Evolutionary conservation across 2,797 vertebrate genomes (phyloP), one percentile per base, ranked within the genome.

Genomic region (Micrastur ruficollis): DNA sequence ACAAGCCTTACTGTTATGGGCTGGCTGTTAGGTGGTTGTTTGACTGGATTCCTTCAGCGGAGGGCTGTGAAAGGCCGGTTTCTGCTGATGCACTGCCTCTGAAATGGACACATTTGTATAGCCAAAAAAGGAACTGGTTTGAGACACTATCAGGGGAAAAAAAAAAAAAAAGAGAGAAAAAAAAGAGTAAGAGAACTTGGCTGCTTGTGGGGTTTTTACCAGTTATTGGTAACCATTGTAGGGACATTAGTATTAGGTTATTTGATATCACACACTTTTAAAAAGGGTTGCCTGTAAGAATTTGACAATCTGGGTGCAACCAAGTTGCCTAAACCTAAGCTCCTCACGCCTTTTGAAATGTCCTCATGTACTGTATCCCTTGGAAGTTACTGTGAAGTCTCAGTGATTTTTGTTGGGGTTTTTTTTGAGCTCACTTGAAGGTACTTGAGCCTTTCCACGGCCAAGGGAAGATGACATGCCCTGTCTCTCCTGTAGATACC

Each of bases 341-440:
- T 63, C 11, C 31, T 34, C 2, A 0, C 6, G 40, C 8, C 49
- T 76, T 73, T 25, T 22, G 38, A 58, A 40, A 12, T 3, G 4
- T 4, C 29, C 21, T 42, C 2, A 0, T 5, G 16, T 15, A 26
- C 40, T 0, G 0, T 1, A 17, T 14, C 21, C 1, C 38, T 8
- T 27, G 11, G 27, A 73, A 50, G 20, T 32, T 11, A 5, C 38
- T 46, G 58, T 3, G 46, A 32, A 10, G 9, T 18, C 31, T 38
- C 20, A 2, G 3, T 11, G n/a, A 14, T 17, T 52, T 81, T 44
- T 44, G 44, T 44, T 44, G 42, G 44, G 44, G 8, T 19, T 19
- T 44, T 44, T 44, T 44, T 13, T 31, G 31, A 63, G 20, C 32
- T 59, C 27, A 1, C 85, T 27, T 47, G 47, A 25, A 55, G 16